Base-by-base conservation (phyloP, 2,888 invertebrate genomes). In the Zaprionus obscuricornis region DNA sequence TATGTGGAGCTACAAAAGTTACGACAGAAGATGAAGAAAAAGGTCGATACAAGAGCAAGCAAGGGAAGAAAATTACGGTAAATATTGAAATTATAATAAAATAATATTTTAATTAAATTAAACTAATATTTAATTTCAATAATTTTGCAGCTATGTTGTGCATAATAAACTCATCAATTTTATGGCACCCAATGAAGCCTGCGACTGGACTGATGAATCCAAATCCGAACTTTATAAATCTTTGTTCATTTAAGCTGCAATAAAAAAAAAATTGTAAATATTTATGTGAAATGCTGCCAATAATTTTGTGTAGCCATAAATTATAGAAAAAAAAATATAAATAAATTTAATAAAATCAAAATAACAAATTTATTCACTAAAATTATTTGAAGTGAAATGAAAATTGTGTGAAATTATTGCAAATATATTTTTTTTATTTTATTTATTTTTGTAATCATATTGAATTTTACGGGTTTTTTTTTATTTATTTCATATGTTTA, bases 1-100 rank as follows among this genome's bases (percentile, higher is more conserved):
- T 98, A 96, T 95, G 93, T 97, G 64, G 95, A 97, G 60, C 91
- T 99, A 58, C 98, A 98, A 88, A 97, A 95, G 89, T 92, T 98
- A 90, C 91, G 98, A 27, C 96, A 94, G 86, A 97, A 97, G 91
- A 95, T 96, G 93, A 98, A 98, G 89, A 93, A 95, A 71, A 97
- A 96, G 89, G 94, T 98, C 0, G 98, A 99, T 87, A 97, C 97
- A 0, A 94, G 94, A 88, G 98, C 98, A 0, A 97, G 97, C 3
- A 99, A 99, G 91, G 99, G 98, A 0, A 92, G 98, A 55, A 96
- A 96, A 90, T 93, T 98, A 43, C 93, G 96, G 86, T 90, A 46
- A 63, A 66, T 43, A 26, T 20, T 1, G 11, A 8, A 6, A 1
- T 5, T 11, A 5, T 2, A 11, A 22, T 24, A 16, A 6, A 1